Percentiles rank a stretch among this genome's conserved stretches.
These are phyloP conservation scores for Teinopalpus imperialis DNA, from an alignment of 2,888 invertebrate genomes.

Conservation along the genomic window DNA sequence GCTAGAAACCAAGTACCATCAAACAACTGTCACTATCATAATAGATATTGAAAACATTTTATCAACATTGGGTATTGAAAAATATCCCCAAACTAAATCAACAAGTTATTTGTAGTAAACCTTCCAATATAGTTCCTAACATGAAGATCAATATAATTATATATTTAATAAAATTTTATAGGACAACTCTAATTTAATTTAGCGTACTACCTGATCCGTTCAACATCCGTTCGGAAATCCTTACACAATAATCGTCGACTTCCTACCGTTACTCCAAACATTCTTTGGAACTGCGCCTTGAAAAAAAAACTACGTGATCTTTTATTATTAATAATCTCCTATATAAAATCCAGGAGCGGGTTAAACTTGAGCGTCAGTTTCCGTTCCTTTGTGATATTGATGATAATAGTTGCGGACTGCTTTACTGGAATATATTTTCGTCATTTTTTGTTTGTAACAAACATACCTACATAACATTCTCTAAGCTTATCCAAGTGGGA, in stretches of 20 bases:
- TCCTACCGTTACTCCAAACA: constrained; percentile 66
- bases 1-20: no score
- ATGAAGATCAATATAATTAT: constrained; percentile 6
- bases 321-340: constrained; percentile 62
- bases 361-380: constrained; percentile 61
- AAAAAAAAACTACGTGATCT: constrained; percentile 57
- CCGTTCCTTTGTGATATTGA: constrained; percentile 59
- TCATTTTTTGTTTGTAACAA: no score
- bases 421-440: constrained; percentile 3
- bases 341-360: constrained; percentile 58
- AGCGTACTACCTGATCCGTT: constrained; percentile 54
- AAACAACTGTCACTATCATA: no score
- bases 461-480: no score
- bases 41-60: no score
- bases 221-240: constrained; percentile 70
- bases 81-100: no score
- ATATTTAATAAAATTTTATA: constrained; percentile 29
- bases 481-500: no score
- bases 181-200: constrained; percentile 31
- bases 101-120: no score
- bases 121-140: no score
- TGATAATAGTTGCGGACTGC: constrained; percentile 27
- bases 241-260: constrained; percentile 66
- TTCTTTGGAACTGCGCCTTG: constrained; percentile 35
- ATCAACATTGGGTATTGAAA: no score